Percentiles rank a stretch among this genome's conserved stretches.
Evolutionary conservation across 2,113 vertebrate species (phyloP).

Genomic region (Erinaceus europaeus): DNA sequence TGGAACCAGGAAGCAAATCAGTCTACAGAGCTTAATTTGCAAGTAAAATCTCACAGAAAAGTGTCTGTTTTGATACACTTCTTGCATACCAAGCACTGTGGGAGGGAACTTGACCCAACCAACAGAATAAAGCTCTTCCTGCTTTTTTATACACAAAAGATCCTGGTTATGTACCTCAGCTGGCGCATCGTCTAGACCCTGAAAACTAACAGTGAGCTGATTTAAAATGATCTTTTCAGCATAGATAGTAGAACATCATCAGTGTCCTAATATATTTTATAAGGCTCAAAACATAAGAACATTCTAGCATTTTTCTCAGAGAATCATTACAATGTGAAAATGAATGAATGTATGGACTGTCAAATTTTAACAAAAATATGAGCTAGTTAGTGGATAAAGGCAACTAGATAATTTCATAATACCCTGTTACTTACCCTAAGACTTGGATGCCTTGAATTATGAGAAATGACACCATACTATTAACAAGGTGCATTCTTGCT

Average conservation of each 20-base stretch:
- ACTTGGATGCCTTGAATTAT: neutral
- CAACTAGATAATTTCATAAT: constrained; percentile 2
- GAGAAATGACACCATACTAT: neutral
- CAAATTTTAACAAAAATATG: neutral
- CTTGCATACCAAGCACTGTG: constrained; percentile 76
- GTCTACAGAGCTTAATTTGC: constrained; percentile 71
- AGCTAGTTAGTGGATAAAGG: neutral
- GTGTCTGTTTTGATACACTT: constrained; percentile 71
- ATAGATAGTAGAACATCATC: constrained; percentile 1
- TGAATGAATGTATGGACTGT: neutral
- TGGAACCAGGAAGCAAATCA: constrained; percentile 69
- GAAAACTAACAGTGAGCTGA: constrained; percentile 42
- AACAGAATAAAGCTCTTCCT: constrained; percentile 56
- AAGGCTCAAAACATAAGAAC: neutral
- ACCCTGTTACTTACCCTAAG: constrained; percentile 20
- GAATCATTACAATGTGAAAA: constrained; percentile 9
- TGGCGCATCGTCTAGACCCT: neutral
- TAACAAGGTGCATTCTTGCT: neutral
- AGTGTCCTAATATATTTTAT: constrained; percentile 19
- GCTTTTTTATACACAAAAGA: constrained; percentile 46
- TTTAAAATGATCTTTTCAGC: constrained; percentile 40
- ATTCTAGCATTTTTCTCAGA: constrained; percentile 3
- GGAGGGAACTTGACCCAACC: constrained; percentile 53
- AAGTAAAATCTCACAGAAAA: constrained; percentile 76
- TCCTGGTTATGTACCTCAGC: neutral